These are phyloP conservation scores for Heliconius congener DNA, from an alignment of 1,140 invertebrate genomes.

Conservation along the genomic window DNA sequence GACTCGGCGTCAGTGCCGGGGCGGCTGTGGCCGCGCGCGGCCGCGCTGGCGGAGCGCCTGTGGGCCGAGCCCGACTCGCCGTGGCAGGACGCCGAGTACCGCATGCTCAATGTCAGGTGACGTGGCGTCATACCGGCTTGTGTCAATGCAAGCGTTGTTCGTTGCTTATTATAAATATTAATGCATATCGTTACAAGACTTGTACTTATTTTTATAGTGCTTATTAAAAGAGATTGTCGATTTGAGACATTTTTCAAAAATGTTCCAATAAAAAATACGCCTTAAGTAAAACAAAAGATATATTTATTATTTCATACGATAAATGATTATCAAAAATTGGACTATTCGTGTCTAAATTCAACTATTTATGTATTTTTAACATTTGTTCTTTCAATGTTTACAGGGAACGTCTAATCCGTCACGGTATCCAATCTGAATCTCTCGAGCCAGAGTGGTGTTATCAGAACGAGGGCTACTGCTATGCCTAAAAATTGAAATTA, in stretches of 20 bases:
- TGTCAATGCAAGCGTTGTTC: too few relatives aligned
- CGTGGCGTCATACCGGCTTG: background rate
- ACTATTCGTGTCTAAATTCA: background rate
- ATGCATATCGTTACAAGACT: too few relatives aligned
- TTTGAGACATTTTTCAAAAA: too few relatives aligned
- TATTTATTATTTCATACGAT: too few relatives aligned
- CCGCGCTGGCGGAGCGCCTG: constrained; percentile 90
- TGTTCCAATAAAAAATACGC: too few relatives aligned
- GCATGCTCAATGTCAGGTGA: constrained; percentile 83
- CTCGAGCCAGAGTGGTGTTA: constrained; percentile 91
- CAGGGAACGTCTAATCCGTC: constrained; percentile 86
- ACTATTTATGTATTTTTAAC: background rate
- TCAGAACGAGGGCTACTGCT: constrained; percentile 88
- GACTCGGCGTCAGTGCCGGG: constrained; percentile 85
- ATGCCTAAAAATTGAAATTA: constrained; percentile 35
- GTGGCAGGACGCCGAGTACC: constrained; percentile 85
- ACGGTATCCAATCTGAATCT: constrained; percentile 86
- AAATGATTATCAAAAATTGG: too few relatives aligned
- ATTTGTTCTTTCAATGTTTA: constrained; percentile 50
- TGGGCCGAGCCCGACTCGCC: constrained; percentile 86
- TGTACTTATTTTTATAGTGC: too few relatives aligned
- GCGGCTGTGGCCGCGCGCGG: constrained; percentile 89
- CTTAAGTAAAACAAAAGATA: too few relatives aligned
- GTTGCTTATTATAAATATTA: too few relatives aligned
- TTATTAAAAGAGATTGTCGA: too few relatives aligned